These are phyloP conservation scores for Agapostemon virescens DNA, from an alignment of 2,888 invertebrate genomes.

Conservation along the genomic window DNA sequence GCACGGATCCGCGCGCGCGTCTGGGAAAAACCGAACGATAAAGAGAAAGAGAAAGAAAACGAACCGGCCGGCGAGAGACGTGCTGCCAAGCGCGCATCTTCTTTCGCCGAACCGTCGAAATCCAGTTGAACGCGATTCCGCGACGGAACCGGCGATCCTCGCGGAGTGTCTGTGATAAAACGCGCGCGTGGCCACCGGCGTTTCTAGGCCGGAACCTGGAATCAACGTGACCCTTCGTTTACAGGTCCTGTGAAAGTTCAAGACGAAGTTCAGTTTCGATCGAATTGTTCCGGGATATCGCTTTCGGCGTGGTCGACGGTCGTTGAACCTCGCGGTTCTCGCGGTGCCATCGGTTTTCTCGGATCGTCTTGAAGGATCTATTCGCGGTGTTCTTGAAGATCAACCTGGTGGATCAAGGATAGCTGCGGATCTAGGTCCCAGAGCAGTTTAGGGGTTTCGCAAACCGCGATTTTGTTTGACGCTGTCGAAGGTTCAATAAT, in stretches of 20 bases:
- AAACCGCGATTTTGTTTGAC: slow-evolving; percentile 46
- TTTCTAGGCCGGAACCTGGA: too few relatives aligned
- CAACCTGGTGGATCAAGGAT: not conserved
- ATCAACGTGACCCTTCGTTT: not conserved
- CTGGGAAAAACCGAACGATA: not conserved
- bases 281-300: not conserved
- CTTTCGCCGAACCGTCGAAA: not conserved
- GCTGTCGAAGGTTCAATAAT: slow-evolving; percentile 28
- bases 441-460: slow-evolving; percentile 21
- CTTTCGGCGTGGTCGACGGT: not conserved
- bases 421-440: not conserved
- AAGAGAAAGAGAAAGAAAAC: not conserved
- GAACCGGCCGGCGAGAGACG: not conserved
- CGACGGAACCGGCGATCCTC: not conserved
- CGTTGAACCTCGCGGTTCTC: slow-evolving; percentile 10
- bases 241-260: not conserved
- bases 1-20: not conserved
- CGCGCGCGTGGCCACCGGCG: too few relatives aligned
- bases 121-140: not conserved
- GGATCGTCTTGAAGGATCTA: not conserved
- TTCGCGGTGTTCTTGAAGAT: not conserved
- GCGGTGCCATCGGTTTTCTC: not conserved
- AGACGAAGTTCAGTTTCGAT: not conserved
- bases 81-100: not conserved
- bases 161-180: slow-evolving; percentile 13